These are phyloP conservation scores for Prunella himalayana DNA, from an alignment of 2,113 vertebrate species.

Conservation along the genomic window DNA sequence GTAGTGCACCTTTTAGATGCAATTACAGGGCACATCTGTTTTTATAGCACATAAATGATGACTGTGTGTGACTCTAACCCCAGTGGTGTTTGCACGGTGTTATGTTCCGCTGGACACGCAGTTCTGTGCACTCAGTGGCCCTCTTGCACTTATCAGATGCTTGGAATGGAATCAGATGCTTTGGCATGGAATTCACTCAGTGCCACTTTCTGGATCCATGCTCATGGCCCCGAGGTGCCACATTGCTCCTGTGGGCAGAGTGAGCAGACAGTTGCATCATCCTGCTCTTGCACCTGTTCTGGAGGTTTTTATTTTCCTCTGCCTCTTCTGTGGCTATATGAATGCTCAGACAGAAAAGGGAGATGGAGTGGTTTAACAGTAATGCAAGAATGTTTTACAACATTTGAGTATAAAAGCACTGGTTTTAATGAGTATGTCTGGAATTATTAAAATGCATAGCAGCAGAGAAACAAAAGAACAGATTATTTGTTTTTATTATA, in stretches of 20 bases:
- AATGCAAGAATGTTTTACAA: neutral
- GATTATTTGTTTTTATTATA: neutral
- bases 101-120: neutral
- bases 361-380: neutral
- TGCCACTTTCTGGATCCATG: neutral
- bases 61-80: neutral
- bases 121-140: neutral
- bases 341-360: neutral
- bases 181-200: neutral
- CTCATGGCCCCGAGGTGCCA: rapidly evolving
- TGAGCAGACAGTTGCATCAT: neutral
- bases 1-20: neutral
- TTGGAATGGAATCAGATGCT: neutral
- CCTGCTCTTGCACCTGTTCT: neutral
- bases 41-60: neutral
- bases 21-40: neutral
- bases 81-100: neutral
- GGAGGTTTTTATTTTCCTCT: neutral
- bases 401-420: neutral
- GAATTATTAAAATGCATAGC: neutral
- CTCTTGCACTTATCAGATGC: neutral
- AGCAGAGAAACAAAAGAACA: neutral
- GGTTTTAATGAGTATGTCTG: neutral
- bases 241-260: neutral
- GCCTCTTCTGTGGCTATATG: neutral